phyloP scores from a whole-genome alignment of 2,113 vertebrate genomes.

The Alethe diademata region DNA sequence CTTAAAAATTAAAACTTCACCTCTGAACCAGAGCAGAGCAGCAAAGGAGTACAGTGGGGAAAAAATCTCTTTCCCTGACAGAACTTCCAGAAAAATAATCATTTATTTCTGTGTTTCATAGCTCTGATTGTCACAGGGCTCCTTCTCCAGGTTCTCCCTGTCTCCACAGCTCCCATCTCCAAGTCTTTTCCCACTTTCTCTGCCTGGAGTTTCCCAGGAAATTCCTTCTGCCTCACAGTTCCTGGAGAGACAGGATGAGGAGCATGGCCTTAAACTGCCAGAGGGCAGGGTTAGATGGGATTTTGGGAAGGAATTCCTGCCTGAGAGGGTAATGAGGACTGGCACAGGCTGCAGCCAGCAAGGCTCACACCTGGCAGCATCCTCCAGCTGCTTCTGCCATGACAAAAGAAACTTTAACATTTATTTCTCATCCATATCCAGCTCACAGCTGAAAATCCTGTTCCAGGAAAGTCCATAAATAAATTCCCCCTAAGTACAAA shows the following conservation, averaged over 20 bases:
- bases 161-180: background rate
- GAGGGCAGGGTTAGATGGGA: background rate
- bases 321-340: background rate
- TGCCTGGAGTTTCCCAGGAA: background rate
- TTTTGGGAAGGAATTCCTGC: background rate
- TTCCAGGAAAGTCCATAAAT: background rate
- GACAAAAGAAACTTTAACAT: background rate
- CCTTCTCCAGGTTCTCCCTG: background rate
- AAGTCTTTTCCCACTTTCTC: rapidly evolving
- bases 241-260: background rate
- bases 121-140: background rate
- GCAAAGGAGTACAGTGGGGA: background rate
- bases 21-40: background rate
- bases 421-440: background rate
- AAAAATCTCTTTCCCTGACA: too few relatives aligned
- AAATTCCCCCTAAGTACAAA: background rate
- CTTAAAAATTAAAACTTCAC: background rate
- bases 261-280: background rate
- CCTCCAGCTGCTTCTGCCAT: background rate
- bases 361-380: background rate
- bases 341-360: background rate
- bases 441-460: background rate
- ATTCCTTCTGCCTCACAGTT: background rate
- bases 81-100: background rate
- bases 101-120: rapidly evolving